Evolutionary conservation across 2,888 invertebrate species (phyloP).

Genomic region (Lymantria dispar): DNA sequence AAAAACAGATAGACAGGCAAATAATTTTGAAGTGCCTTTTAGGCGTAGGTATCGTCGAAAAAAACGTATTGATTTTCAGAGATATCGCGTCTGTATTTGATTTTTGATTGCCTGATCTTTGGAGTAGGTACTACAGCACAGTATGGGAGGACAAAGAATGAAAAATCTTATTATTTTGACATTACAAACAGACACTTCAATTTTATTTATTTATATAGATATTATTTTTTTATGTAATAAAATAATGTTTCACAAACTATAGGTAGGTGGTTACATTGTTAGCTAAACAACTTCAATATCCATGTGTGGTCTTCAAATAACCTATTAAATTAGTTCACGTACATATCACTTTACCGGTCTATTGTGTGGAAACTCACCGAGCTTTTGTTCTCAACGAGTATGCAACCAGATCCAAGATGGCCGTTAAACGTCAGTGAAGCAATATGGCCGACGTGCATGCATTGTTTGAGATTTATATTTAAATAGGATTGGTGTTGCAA

Average conservation of each 20-base stretch:
- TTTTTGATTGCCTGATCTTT: no score
- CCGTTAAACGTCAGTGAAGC: slow-evolving; percentile 38
- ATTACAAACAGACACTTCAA: no score
- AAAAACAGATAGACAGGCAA: no score
- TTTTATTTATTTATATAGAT: no score
- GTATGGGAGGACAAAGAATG: no score
- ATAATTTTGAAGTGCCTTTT: no score
- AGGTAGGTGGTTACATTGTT: background rate
- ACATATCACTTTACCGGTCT: slow-evolving; percentile 37
- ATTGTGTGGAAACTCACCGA: slow-evolving; percentile 54
- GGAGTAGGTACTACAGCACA: no score
- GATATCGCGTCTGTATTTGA: no score
- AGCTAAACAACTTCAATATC: background rate
- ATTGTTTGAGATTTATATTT: slow-evolving; percentile 54
- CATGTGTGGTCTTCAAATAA: slow-evolving; percentile 32
- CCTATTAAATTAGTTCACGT: slow-evolving; percentile 27
- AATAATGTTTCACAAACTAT: background rate
- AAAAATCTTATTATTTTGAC: no score
- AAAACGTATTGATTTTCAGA: no score
- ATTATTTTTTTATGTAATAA: no score
- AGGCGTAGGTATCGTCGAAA: no score
- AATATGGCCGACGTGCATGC: slow-evolving; percentile 44
- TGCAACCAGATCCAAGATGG: slow-evolving; percentile 70
- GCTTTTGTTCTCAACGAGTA: slow-evolving; percentile 65
- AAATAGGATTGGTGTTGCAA: slow-evolving; percentile 3